These are phyloP conservation scores for Drosophila incognita DNA, from an alignment of 2,888 invertebrate species.

Conservation along the genomic window DNA sequence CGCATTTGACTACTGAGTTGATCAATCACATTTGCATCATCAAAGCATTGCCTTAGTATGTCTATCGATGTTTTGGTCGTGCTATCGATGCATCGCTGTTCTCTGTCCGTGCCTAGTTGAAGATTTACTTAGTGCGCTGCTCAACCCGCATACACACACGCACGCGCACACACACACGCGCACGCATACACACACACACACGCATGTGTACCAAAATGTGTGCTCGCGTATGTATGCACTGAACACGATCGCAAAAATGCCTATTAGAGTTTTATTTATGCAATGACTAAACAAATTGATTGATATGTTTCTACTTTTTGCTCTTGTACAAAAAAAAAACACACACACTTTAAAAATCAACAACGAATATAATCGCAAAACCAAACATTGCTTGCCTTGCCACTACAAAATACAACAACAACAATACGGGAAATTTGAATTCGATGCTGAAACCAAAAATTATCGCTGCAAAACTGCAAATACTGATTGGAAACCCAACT, in stretches of 20 bases:
- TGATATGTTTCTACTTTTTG: constrained; percentile 58
- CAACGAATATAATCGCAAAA: constrained; percentile 40
- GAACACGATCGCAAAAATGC: constrained; percentile 36
- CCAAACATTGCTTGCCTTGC: constrained; percentile 71
- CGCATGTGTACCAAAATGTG: constrained; percentile 3
- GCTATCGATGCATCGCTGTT: constrained; percentile 22
- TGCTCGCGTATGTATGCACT: constrained; percentile 29
- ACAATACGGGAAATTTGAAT: constrained; percentile 47
- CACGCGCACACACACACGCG: background rate
- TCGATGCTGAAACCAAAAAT: constrained; percentile 43
- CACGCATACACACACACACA: background rate
- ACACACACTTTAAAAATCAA: constrained; percentile 19
- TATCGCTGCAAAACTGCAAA: constrained; percentile 15
- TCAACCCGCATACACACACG: constrained; percentile 17
- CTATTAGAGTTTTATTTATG: constrained; percentile 49
- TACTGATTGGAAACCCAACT: constrained; percentile 46
- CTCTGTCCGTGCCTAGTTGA: constrained; percentile 18
- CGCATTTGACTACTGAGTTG: background rate
- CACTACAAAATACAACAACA: constrained; percentile 52
- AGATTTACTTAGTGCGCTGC: constrained; percentile 31
- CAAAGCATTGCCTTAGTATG: background rate
- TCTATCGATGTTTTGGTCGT: constrained; percentile 20
- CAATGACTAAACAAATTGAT: constrained; percentile 42
- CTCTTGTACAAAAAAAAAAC: constrained; percentile 38
- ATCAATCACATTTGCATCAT: background rate